These are phyloP conservation scores for Amphipyra berbera DNA, from an alignment of 2,888 invertebrate species.

Conservation along the genomic window DNA sequence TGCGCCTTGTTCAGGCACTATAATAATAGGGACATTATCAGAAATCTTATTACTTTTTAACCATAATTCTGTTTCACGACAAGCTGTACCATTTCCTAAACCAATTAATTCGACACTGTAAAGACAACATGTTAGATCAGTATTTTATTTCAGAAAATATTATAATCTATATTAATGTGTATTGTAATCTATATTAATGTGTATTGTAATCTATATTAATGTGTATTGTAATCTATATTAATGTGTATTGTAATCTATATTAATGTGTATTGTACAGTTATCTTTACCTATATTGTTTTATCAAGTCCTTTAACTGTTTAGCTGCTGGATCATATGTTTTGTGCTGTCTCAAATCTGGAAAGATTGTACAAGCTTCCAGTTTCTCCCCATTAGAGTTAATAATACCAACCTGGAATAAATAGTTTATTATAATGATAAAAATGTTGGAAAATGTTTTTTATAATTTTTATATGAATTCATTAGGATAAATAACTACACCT, in stretches of 20 bases:
- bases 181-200: no score
- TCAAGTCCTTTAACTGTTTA: conserved; percentile 85
- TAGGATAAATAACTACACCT: conserved; percentile 82
- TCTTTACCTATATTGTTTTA: conserved; percentile 89
- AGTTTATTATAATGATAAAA: not conserved
- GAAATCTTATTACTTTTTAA: conserved; percentile 88
- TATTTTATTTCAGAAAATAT: not conserved
- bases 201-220: no score
- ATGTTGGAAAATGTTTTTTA: not conserved
- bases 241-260: no score
- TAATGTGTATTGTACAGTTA: not conserved
- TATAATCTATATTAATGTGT: no score
- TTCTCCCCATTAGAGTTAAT: conserved; percentile 93
- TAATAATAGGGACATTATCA: conserved; percentile 92
- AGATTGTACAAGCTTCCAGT: conserved; percentile 92
- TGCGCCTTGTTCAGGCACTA: conserved; percentile 97
- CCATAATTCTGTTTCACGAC: conserved; percentile 96
- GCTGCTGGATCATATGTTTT: conserved; percentile 81
- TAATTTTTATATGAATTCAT: not conserved
- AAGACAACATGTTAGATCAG: conserved; percentile 41
- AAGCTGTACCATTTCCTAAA: conserved; percentile 97
- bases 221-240: no score
- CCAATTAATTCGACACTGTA: conserved; percentile 94
- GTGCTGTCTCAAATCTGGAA: conserved; percentile 89
- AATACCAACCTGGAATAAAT: conserved; percentile 89